Evolutionary conservation across 2,113 vertebrate genomes (phyloP).

Genomic region (Panurus biarmicus): DNA sequence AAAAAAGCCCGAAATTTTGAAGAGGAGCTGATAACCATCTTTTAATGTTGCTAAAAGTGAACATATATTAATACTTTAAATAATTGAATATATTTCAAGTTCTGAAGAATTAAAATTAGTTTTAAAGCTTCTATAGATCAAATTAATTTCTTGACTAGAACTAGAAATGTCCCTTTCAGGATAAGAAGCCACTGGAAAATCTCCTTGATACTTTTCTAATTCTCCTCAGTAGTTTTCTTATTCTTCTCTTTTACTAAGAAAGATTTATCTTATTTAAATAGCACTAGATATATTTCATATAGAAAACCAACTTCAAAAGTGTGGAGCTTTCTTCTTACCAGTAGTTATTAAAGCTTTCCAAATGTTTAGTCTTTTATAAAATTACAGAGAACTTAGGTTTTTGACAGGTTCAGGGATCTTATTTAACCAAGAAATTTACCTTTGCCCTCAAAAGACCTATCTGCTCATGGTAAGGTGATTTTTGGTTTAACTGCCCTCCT

Average conservation of each 20-base stretch:
- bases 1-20: neutral
- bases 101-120: slow-evolving; percentile 25
- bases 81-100: neutral
- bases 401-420: slow-evolving; percentile 11
- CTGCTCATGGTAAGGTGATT: neutral
- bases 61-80: slow-evolving; percentile 4
- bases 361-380: slow-evolving; percentile 6
- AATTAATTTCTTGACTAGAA: slow-evolving; percentile 27
- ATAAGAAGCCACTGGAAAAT: slow-evolving; percentile 4
- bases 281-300: neutral
- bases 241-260: neutral
- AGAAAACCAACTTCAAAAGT: slow-evolving; percentile 48
- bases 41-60: slow-evolving; percentile 6
- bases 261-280: slow-evolving; percentile 35
- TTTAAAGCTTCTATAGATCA: slow-evolving; percentile 15
- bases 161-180: neutral
- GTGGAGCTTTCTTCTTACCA: neutral
- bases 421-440: slow-evolving; percentile 31
- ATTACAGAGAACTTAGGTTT: slow-evolving; percentile 20
- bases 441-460: slow-evolving; percentile 4
- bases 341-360: slow-evolving; percentile 44
- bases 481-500: neutral
- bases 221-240: slow-evolving; percentile 15
- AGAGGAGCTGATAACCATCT: neutral
- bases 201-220: slow-evolving; percentile 15